Base-by-base conservation (phyloP, 2,888 invertebrate genomes). In the Pollenia angustigena region DNA sequence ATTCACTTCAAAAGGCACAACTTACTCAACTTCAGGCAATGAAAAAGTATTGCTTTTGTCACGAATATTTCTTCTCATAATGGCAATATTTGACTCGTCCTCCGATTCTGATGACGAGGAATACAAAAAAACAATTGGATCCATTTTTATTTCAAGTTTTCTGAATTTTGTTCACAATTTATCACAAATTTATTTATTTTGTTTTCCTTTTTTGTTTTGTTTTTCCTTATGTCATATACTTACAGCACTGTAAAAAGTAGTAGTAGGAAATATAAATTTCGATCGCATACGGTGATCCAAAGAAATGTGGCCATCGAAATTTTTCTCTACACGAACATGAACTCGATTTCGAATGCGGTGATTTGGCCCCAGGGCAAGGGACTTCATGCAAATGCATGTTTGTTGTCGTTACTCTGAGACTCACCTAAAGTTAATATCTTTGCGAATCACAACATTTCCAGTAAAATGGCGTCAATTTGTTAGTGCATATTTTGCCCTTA, bases 61-160 rank as follows among this genome's bases (percentile, higher is more conserved):
- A 2, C 79, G 50, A 18, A 80, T 80, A 62, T 62, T 60, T 60
- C 40, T 64, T 32, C 71, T 64, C 32, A 72, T 72, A 9, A 52
- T 50, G 11, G 40, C 32, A 62, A 76, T 50, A 76, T 66, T 76
- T 12, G 42, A 56, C 14, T 66, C 66, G 10, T 76, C 64, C 64
- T 62, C 62, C n/a, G 60, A 66, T 18, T 78, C 78, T 44, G 76
- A 76, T 14, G 75, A 75, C 42, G 75, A 62, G 14, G 16, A 75
- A 16, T 9, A 62, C n/a, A 62, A 64, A 75, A 75, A 75, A 16
- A 50, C n/a, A 48, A 9, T 64, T 64, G 18, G 18, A 23, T 23
- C 23, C 23, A 23, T 23, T 23, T 23, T 23, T 23, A 23, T 23
- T 23, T 23, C 0, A 23, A 23, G 23, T 23, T 23, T 23, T 23